These are phyloP conservation scores for Nanorana parkeri DNA, from an alignment of 2,113 vertebrate species.

Conservation along the genomic window DNA sequence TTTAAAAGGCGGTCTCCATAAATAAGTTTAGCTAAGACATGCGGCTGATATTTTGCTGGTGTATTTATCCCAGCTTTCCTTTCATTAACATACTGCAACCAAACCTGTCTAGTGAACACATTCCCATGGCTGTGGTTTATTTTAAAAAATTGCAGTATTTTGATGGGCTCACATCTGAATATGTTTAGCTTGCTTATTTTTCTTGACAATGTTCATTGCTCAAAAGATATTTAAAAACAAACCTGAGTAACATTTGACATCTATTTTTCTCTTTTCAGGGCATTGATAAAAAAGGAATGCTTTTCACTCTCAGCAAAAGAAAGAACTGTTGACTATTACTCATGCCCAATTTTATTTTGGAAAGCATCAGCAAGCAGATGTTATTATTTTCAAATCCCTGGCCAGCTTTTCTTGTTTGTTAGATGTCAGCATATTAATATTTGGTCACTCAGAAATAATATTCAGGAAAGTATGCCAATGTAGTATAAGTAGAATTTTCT, in stretches of 20 bases:
- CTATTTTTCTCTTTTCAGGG: not conserved
- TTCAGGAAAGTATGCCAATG: constrained; percentile 11
- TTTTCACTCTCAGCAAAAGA: constrained; percentile 8
- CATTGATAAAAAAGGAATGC: not conserved
- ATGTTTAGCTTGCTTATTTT: too few relatives aligned
- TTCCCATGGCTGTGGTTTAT: too few relatives aligned
- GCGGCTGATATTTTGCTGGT: too few relatives aligned
- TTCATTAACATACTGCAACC: too few relatives aligned
- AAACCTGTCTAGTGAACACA: too few relatives aligned
- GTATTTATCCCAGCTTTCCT: too few relatives aligned
- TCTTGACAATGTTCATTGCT: not conserved
- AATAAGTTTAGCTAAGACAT: too few relatives aligned
- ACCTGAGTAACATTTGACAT: not conserved
- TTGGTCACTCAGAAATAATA: constrained; percentile 33
- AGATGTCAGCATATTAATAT: constrained; percentile 29
- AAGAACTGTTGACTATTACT: constrained; percentile 23
- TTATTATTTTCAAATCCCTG: constrained; percentile 21
- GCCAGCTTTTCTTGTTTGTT: constrained; percentile 39
- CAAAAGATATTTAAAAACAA: not conserved
- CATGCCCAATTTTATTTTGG: not conserved
- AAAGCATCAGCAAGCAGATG: constrained; percentile 31
- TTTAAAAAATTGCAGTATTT: too few relatives aligned
- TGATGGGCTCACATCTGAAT: too few relatives aligned
- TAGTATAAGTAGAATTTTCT: not conserved
- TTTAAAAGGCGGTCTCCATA: too few relatives aligned